Conservation (phyloP, 2,888 invertebrate species). For the Drosophila crucigera region DNA sequence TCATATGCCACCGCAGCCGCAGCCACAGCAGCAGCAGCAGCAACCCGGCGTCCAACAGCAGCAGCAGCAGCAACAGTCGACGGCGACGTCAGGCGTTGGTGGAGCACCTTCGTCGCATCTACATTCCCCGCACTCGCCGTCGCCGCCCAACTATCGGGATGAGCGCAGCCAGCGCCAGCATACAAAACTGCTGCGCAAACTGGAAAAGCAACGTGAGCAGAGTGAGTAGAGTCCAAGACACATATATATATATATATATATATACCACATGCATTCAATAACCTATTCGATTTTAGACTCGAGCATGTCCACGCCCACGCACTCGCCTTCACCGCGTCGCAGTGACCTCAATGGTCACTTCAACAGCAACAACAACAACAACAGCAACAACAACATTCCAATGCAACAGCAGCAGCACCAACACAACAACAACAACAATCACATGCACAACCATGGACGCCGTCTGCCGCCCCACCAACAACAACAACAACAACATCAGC, state of each 20-base stretch:
- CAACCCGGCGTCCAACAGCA: constrained; percentile 77
- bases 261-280: neutral
- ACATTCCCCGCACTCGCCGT: constrained; percentile 89
- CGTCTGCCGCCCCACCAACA: constrained; percentile 59
- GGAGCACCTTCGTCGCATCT: constrained; percentile 77
- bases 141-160: constrained; percentile 90
- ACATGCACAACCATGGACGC: constrained; percentile 55
- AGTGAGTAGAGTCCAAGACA: constrained; percentile 83
- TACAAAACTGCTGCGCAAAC: constrained; percentile 91
- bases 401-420: constrained; percentile 61
- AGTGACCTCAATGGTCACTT: constrained; percentile 87
- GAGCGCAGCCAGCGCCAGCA: constrained; percentile 92
- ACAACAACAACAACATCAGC: constrained; percentile 26
- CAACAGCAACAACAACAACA: constrained; percentile 65
- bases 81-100: constrained; percentile 36
- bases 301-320: constrained; percentile 87
- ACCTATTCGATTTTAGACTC: constrained; percentile 69
- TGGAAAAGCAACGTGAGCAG: constrained; percentile 89
- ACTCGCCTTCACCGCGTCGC: constrained; percentile 89
- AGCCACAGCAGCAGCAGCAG: constrained; percentile 75
- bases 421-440: constrained; percentile 46
- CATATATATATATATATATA: no score
- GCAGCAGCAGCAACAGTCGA: constrained; percentile 41
- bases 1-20: constrained; percentile 75
- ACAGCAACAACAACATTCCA: constrained; percentile 60